These are phyloP conservation scores for Heteronetta atricapilla DNA, from an alignment of 2,113 vertebrate genomes.

Conservation along the genomic window DNA sequence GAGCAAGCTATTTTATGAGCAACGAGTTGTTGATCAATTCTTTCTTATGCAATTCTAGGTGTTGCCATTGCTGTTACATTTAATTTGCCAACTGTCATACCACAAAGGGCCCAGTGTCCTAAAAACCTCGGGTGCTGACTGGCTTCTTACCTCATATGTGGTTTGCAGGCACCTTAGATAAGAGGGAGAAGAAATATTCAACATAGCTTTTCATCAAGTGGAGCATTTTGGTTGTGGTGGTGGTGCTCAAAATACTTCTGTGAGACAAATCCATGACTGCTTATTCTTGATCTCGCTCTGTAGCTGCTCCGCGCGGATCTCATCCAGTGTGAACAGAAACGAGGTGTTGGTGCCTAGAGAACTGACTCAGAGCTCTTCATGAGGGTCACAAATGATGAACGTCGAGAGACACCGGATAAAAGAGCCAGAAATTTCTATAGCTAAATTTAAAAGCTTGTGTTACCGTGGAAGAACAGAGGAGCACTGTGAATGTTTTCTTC, in stretches of 20 bases:
- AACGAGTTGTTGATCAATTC: background rate
- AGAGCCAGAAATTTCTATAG: background rate
- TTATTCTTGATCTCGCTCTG: background rate
- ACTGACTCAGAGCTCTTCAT: background rate
- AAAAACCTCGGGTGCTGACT: background rate
- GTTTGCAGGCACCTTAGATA: background rate
- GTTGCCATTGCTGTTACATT: background rate
- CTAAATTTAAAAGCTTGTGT: background rate
- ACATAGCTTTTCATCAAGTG: background rate
- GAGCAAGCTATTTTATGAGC: background rate
- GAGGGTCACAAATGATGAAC: background rate
- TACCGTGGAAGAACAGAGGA: background rate
- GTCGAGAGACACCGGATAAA: background rate
- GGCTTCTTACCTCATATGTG: background rate
- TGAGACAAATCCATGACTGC: background rate
- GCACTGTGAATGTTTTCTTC: background rate
- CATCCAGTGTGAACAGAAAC: accelerated
- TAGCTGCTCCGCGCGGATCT: background rate
- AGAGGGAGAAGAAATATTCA: background rate
- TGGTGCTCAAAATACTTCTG: background rate
- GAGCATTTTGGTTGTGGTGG: accelerated
- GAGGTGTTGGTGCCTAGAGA: background rate
- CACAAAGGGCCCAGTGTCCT: too few relatives aligned
- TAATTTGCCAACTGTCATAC: background rate
- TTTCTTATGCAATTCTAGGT: background rate